Conservation (phyloP, 2,888 invertebrate species). For the Drosophila cracens region DNA sequence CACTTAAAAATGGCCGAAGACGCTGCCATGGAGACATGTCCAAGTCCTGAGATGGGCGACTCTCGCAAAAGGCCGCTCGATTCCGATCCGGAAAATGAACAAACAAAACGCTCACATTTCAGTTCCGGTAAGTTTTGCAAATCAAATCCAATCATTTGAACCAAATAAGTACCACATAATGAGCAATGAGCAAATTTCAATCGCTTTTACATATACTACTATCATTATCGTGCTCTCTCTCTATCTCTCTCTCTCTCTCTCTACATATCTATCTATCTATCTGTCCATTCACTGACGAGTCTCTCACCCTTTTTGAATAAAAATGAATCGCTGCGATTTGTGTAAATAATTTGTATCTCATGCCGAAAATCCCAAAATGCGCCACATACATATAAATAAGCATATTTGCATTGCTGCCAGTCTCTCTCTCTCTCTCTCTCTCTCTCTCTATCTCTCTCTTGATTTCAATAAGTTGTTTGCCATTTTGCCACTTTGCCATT, state of each 20-base stretch:
- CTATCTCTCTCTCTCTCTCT: slow-evolving; percentile 30
- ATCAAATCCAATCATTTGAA: slow-evolving; percentile 57
- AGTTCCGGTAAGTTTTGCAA: slow-evolving; percentile 90
- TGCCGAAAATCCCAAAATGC: slow-evolving; percentile 39
- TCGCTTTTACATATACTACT: slow-evolving; percentile 69
- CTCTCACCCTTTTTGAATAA: slow-evolving; percentile 15
- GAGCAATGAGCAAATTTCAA: slow-evolving; percentile 55
- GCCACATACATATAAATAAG: slow-evolving; percentile 21
- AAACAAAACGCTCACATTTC: slow-evolving; percentile 95
- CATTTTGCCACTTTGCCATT: slow-evolving; percentile 12
- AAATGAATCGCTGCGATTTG: slow-evolving; percentile 34
- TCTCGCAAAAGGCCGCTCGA: slow-evolving; percentile 96
- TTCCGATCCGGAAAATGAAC: slow-evolving; percentile 93
- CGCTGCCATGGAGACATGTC: slow-evolving; percentile 97
- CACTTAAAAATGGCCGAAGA: slow-evolving; percentile 92
- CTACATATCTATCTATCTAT: slow-evolving; percentile 30
- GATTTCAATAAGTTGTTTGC: slow-evolving; percentile 21
- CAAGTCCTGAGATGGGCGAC: slow-evolving; percentile 95
- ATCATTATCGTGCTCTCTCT: slow-evolving; percentile 60
- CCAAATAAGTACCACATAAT: slow-evolving; percentile 38
- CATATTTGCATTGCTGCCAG: slow-evolving; percentile 16
- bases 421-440: slow-evolving; percentile 22
- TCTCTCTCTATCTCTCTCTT: slow-evolving; percentile 20
- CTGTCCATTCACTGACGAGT: slow-evolving; percentile 47
- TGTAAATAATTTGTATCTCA: slow-evolving; percentile 68